A percentile compares a stretch with the other conserved stretches of the same genome.
phyloP scores from a whole-genome alignment of 2,888 invertebrate species.

The Stramonita haemastoma region DNA sequence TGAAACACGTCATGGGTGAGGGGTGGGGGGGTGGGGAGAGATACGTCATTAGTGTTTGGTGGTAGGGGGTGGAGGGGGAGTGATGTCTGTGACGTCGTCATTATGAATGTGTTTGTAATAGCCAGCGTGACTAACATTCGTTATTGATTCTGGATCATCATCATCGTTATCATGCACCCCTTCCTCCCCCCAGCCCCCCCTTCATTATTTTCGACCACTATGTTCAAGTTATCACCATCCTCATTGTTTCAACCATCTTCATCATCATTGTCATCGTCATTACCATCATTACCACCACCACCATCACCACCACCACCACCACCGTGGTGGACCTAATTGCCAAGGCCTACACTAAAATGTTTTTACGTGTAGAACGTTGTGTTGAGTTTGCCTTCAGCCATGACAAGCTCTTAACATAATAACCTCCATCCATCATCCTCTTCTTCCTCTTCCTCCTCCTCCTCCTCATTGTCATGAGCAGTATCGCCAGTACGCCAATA shows the following conservation, averaged over 20 bases:
- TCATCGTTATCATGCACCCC: not conserved
- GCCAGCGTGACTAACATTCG: no score
- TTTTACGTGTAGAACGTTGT: no score
- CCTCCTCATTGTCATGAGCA: not conserved
- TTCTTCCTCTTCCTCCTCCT: not conserved
- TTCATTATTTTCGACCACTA: not conserved
- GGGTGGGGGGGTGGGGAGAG: not conserved
- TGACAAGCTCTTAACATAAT: no score
- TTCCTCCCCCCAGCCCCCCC: not conserved
- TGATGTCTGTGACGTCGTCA: not conserved
- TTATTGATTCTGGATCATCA: not conserved
- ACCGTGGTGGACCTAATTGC: not conserved
- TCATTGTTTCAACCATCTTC: not conserved
- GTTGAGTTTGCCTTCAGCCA: no score
- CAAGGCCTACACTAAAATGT: no score
- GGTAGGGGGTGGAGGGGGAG: no score
- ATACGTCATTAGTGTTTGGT: not conserved
- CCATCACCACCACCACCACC: not conserved
- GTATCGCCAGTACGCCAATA: no score
- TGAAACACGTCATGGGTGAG: constrained; percentile 1
- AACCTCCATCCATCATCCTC: not conserved
- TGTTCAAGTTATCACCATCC: not conserved
- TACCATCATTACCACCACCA: not conserved
- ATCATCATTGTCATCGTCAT: not conserved
- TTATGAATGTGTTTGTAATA: no score